Evolutionary conservation across 2,797 vertebrate species (phyloP), one percentile per base, ranked within the genome.

Genomic region (Taenioides sp.): DNA sequence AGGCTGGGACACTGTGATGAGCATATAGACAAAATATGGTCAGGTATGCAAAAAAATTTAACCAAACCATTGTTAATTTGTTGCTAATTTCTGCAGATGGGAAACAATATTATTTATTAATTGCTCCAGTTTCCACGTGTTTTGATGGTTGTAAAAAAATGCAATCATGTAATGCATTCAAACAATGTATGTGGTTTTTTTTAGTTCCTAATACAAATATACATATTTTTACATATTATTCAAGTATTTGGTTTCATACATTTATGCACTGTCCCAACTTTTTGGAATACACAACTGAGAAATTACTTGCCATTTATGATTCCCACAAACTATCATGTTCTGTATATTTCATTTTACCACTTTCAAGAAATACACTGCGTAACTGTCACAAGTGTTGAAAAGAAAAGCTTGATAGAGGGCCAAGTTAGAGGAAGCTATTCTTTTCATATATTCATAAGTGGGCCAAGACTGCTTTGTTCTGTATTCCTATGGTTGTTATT

Each of bases 341-440:
- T 67, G 71, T 81, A 60, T 65, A 49, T 55, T 75, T 82, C 68
- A 77, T 72, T 75, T 81, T 65, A 78, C 81, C 73, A 70, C 69
- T 75, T 84, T 80, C 66, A 81, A 62, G 77, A 64, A 70, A 78
- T 54, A 67, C 72, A 76, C 73, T 31, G 65, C 75, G 67, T 67
- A 84, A 87, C 78, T 72, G 80, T 65, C 71, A 17, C 80, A 71
- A 71, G 73, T 83, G 72, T 75, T 80, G 70, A 65, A 79, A 47
- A 84, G 75, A 70, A 72, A 61, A 54, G 70, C 80, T 82, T 79
- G 82, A 87, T 81, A 84, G 88, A 76, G 73, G 67, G 75, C 80
- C 78, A 80, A 70, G 78, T 82, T 75, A 70, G 74, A 92, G 89
- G 89, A 92, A 91, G 90, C 87, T 70, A 67, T 70, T 85, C 84